Evolutionary conservation across 2,888 invertebrate genomes (phyloP).

Genomic region (Ligdia adustata): DNA sequence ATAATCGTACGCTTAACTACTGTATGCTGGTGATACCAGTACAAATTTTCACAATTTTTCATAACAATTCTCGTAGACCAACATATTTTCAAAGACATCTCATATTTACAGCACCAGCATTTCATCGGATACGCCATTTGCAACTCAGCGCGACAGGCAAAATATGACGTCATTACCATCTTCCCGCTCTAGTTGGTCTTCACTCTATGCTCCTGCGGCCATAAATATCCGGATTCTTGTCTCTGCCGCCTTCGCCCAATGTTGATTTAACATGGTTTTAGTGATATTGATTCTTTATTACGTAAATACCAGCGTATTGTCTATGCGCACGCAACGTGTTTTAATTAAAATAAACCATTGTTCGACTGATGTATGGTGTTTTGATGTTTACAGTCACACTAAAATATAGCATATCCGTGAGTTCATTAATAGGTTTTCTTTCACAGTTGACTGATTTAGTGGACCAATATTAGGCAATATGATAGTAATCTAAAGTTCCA

Average conservation of each 20-base stretch:
- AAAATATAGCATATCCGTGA: too few relatives aligned
- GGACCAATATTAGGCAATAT: too few relatives aligned
- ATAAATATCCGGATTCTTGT: conserved; percentile 83
- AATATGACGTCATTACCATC: conserved; percentile 59
- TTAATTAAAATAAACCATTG: conserved; percentile 71
- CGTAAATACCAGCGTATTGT: conserved; percentile 76
- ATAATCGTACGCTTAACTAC: too few relatives aligned
- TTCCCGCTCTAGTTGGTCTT: conserved; percentile 57
- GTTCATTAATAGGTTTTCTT: conserved; percentile 12
- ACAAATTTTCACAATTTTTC: background rate
- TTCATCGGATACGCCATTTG: conserved; percentile 14
- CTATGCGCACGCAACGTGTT: conserved; percentile 76
- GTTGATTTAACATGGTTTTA: conserved; percentile 84
- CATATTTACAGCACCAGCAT: conserved; percentile 7
- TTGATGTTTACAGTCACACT: conserved; percentile 39
- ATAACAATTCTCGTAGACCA: background rate
- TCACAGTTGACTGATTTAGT: background rate
- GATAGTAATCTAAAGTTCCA: too few relatives aligned
- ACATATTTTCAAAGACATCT: conserved; percentile 1
- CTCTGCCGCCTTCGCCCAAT: conserved; percentile 78
- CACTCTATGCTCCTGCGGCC: conserved; percentile 62
- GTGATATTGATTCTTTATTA: conserved; percentile 83
- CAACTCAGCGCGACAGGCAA: conserved; percentile 46
- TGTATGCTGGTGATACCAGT: too few relatives aligned
- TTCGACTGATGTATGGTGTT: conserved; percentile 50